Percentiles rank a stretch among this genome's conserved stretches.
These are phyloP conservation scores for Stenoptilia bipunctidactyla DNA, from an alignment of 2,888 invertebrate species.

Conservation along the genomic window DNA sequence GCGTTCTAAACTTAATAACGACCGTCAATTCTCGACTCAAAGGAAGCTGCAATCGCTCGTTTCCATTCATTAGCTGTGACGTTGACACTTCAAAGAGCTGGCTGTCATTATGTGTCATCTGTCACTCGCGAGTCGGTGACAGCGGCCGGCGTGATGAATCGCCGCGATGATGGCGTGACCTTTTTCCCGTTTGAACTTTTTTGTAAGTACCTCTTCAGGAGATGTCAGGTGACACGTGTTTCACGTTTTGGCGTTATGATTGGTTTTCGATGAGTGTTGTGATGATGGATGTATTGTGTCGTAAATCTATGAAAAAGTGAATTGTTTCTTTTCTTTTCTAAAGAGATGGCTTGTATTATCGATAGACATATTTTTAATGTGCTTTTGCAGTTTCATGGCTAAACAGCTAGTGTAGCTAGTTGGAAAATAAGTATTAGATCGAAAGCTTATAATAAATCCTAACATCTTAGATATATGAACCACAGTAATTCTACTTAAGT, in stretches of 20 bases:
- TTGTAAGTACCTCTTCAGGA: conserved; percentile 34
- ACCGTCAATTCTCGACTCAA: conserved; percentile 16
- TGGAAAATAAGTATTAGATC: too few relatives aligned
- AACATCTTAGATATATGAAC: too few relatives aligned
- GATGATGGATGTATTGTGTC: too few relatives aligned
- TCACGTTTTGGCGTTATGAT: conserved; percentile 3
- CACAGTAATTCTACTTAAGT: too few relatives aligned
- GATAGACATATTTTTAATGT: too few relatives aligned
- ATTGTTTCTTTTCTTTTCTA: too few relatives aligned
- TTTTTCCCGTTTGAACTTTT: conserved; percentile 24
- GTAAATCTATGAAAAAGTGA: too few relatives aligned
- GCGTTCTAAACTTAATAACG: conserved; percentile 5
- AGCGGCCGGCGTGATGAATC: conserved; percentile 44
- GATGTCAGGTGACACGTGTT: conserved; percentile 32
- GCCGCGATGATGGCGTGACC: conserved; percentile 39
- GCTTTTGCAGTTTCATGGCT: too few relatives aligned
- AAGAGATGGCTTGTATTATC: too few relatives aligned
- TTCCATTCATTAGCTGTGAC: conserved; percentile 30
- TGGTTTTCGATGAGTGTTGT: too few relatives aligned
- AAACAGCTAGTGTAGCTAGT: too few relatives aligned
- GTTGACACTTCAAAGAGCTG: conserved; percentile 30
- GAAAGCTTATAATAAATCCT: too few relatives aligned
- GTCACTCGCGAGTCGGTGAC: conserved; percentile 23
- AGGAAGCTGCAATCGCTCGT: conserved; percentile 16
- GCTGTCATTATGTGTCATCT: conserved; percentile 34